Percentiles rank a stretch among this genome's conserved stretches.
Conservation (phyloP, 2,888 invertebrate genomes). For the Caprella mutica region DNA sequence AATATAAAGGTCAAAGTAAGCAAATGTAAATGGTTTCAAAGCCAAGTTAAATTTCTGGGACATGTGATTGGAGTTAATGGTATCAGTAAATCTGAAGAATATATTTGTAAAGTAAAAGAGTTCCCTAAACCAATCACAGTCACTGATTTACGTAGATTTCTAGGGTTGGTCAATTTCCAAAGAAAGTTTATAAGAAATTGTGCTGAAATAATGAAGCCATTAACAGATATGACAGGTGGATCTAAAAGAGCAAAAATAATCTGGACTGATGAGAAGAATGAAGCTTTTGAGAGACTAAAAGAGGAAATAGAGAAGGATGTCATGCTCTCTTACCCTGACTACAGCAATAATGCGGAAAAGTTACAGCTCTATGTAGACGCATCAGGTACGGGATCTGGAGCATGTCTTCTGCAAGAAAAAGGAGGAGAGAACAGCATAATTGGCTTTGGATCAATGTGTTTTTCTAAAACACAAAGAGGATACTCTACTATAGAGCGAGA, state of each 20-base stretch:
- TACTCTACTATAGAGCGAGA: conserved; percentile 2
- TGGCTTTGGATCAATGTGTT: not conserved
- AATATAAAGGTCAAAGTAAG: not conserved
- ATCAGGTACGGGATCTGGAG: not conserved
- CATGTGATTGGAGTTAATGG: not conserved
- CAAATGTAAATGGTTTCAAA: not conserved
- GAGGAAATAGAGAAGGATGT: not conserved
- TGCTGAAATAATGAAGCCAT: not conserved
- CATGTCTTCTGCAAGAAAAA: not conserved
- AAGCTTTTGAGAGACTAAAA: not conserved
- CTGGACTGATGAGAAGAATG: not conserved
- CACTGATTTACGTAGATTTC: not conserved
- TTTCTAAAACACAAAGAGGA: not conserved
- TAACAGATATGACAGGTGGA: not conserved
- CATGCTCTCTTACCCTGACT: not conserved
- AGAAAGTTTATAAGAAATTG: not conserved
- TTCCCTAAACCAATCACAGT: not conserved
- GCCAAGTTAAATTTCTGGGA: not conserved
- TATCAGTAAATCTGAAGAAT: not conserved
- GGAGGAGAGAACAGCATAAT: not conserved
- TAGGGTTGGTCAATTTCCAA: not conserved
- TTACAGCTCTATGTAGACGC: not conserved
- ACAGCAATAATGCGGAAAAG: not conserved
- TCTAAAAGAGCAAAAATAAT: no score
- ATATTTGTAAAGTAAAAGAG: not conserved